Evolutionary conservation across 2,888 invertebrate genomes (phyloP), one percentile per base, ranked within the genome.

Genomic region (Neocrepidodera transversa): DNA sequence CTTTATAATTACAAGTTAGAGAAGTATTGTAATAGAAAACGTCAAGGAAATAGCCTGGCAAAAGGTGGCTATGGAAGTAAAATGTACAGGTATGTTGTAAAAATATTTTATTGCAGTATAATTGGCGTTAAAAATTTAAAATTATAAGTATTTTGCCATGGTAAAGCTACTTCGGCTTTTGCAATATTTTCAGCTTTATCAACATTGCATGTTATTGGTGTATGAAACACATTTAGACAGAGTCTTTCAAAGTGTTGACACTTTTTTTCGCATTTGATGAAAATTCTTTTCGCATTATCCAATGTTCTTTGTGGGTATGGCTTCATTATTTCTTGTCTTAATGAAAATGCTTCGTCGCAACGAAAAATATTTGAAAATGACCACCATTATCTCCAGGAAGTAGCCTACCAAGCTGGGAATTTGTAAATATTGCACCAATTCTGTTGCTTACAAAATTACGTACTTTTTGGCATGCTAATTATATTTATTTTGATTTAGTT

Each of bases 321-420:
- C 50, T 51, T 32, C 58, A 58, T 58, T 23, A 58, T 52, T 43
- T 58, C 51, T 58, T 58, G n/a, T 58, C 13, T 58, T 26, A 45
- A 58, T 52, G 51, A 43, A 58, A 58, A 58, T 52, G 58, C 58
- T 52, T 58, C 57, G 32, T 57, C 57, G 50, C 57, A 57, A 50
- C 50, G 57, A 57, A 50, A 50, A 50, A 52, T 20, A 52, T 49
- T 58, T n/a, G n/a, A n/a, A n/a, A n/a, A n/a, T n/a, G n/a, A n/a
- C n/a, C n/a, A n/a, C n/a, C n/a, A n/a, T n/a, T n/a, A n/a, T n/a
- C n/a, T n/a, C n/a, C n/a, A n/a, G n/a, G n/a, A n/a, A n/a, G n/a
- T n/a, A n/a, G n/a, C n/a, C n/a, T n/a, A n/a, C n/a, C n/a, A n/a
- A n/a, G n/a, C n/a, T n/a, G n/a, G n/a, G n/a, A n/a, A n/a, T n/a